These are phyloP conservation scores for Monopterus albus DNA, from an alignment of 2,113 vertebrate species.

Conservation along the genomic window DNA sequence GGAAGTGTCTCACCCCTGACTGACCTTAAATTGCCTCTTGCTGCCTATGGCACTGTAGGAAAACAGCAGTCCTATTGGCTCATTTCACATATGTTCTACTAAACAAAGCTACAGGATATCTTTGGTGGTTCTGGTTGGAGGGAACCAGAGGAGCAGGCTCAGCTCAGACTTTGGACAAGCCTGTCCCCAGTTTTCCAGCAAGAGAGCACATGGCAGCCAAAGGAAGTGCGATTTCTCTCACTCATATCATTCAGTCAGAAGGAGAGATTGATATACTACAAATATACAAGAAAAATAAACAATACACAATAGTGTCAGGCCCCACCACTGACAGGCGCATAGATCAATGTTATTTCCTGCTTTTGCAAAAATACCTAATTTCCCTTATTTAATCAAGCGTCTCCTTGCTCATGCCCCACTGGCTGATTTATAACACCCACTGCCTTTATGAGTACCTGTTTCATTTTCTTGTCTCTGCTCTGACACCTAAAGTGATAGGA, in stretches of 20 bases:
- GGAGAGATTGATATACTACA: slow-evolving; percentile 63
- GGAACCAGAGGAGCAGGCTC: slow-evolving; percentile 25
- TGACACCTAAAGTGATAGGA: slow-evolving; percentile 85
- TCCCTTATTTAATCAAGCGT: slow-evolving; percentile 82
- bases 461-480: slow-evolving; percentile 79
- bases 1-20: slow-evolving; percentile 65
- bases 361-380: slow-evolving; percentile 83
- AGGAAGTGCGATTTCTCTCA: slow-evolving; percentile 19
- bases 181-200: slow-evolving; percentile 16
- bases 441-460: slow-evolving; percentile 84
- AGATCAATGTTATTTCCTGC: slow-evolving; percentile 80
- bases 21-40: slow-evolving; percentile 68
- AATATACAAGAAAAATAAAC: slow-evolving; percentile 65
- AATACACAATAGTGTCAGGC: slow-evolving; percentile 65
- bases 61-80: slow-evolving; percentile 45
- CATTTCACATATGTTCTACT: slow-evolving; percentile 56
- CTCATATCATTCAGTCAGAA: slow-evolving; percentile 45
- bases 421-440: slow-evolving; percentile 74
- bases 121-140: slow-evolving; percentile 45
- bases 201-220: background rate
- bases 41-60: slow-evolving; percentile 58
- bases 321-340: slow-evolving; percentile 68
- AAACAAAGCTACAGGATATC: slow-evolving; percentile 59
- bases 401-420: slow-evolving; percentile 51
- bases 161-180: slow-evolving; percentile 29